Conservation (phyloP, 2,113 vertebrate genomes). For the Cheirogaleus medius region DNA sequence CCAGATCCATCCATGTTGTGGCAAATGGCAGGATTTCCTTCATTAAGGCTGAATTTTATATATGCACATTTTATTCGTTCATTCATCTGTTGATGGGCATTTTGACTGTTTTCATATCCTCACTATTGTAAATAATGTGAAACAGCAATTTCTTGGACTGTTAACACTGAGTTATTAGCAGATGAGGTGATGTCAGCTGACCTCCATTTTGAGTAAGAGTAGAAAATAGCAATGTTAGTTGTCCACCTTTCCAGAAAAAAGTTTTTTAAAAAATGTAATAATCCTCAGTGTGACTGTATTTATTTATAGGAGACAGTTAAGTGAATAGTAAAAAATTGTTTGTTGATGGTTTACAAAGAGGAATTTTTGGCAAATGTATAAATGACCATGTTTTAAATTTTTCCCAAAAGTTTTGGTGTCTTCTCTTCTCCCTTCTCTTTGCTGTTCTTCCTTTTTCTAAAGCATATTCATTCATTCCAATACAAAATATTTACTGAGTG, state of each 20-base stretch:
- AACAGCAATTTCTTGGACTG: neutral
- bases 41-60: neutral
- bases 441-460: neutral
- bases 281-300: neutral
- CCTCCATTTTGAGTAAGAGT: neutral
- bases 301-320: constrained; percentile 2
- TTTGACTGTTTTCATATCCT: neutral
- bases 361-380: neutral
- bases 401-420: neutral
- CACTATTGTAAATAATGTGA: neutral
- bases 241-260: neutral
- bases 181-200: neutral
- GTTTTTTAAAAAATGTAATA: neutral
- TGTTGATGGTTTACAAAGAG: neutral
- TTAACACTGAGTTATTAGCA: constrained; percentile 11
- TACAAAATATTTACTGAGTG: neutral
- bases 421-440: neutral
- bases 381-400: neutral
- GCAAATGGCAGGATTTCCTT: neutral
- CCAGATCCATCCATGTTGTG: neutral
- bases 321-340: neutral
- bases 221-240: neutral
- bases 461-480: neutral
- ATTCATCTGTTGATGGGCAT: neutral
- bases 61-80: neutral